Conservation (phyloP, 2,888 invertebrate species). For the Idaea dimidiata region DNA sequence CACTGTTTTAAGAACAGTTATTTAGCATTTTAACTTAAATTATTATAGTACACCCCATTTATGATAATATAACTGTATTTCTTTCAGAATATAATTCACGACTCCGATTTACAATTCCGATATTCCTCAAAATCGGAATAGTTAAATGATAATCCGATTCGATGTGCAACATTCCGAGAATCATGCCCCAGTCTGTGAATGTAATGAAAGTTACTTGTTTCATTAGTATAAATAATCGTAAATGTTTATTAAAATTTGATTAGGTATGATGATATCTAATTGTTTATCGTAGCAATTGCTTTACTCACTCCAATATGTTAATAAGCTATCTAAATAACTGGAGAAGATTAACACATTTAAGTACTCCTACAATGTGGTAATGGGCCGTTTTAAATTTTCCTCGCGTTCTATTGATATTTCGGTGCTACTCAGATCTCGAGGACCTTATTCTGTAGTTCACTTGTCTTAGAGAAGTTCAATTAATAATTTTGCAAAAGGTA, state of each 20-base stretch:
- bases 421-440: neutral
- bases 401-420: neutral
- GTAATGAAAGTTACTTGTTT: neutral
- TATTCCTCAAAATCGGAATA: no score
- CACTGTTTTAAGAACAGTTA: no score
- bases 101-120: no score
- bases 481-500: no score
- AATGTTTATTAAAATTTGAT: neutral
- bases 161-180: neutral
- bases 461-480: no score
- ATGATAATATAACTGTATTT: no score
- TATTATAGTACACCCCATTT: no score
- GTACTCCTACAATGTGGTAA: neutral
- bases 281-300: neutral
- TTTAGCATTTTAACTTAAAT: no score
- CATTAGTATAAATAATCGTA: conserved; percentile 1
- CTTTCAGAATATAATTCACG: no score
- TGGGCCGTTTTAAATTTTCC: neutral
- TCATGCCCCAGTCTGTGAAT: neutral
- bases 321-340: neutral
- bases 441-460: no score
- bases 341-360: neutral
- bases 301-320: neutral
- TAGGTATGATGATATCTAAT: no score
- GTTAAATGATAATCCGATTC: no score